phyloP scores from a whole-genome alignment of 2,113 vertebrate species.

The Bungarus multicinctus region DNA sequence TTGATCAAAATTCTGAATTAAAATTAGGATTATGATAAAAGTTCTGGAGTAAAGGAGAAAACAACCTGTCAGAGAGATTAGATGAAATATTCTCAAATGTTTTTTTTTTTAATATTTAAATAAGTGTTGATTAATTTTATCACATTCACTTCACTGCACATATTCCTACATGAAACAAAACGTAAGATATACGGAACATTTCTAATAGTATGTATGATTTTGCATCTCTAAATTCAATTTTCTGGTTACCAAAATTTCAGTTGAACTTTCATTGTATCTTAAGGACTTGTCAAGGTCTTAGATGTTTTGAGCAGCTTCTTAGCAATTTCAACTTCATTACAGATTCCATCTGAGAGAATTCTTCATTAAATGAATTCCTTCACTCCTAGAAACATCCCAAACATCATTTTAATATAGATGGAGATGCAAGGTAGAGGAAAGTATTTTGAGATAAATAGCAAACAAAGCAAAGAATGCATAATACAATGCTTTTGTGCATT shows the following conservation, averaged over 20 bases:
- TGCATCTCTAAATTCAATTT: neutral
- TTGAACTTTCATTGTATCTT: neutral
- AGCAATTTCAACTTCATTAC: neutral
- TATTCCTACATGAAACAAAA: neutral
- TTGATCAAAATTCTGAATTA: conserved; percentile 6
- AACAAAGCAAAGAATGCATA: neutral
- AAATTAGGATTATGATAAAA: neutral
- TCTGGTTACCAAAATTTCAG: neutral
- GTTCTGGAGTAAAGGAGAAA: neutral
- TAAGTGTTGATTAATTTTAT: neutral
- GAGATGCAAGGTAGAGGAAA: neutral
- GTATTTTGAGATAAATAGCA: neutral
- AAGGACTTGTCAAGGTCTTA: neutral
- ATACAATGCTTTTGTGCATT: neutral
- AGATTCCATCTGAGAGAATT: neutral
- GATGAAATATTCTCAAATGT: neutral
- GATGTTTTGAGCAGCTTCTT: neutral
- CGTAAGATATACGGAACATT: neutral
- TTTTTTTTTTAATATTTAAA: neutral
- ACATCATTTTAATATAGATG: neutral
- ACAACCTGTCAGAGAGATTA: neutral
- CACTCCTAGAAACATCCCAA: neutral
- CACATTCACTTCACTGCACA: neutral
- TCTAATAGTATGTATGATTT: neutral
- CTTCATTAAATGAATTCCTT: neutral